Conservation (phyloP, 2,797 vertebrate genomes). For the Sitta carolinensis region DNA sequence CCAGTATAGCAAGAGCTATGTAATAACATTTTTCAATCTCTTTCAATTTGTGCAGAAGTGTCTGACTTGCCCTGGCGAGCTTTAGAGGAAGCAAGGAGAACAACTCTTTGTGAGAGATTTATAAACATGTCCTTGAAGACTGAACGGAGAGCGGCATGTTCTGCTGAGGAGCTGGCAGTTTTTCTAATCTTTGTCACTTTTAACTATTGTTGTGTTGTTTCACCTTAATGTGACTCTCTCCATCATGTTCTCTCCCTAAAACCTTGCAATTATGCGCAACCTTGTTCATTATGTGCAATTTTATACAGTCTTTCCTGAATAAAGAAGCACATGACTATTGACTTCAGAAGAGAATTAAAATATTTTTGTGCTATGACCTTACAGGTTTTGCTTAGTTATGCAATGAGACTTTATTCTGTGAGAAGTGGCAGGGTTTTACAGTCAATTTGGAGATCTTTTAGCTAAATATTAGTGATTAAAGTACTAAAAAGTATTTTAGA, state of each 20-base stretch:
- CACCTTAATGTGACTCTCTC: not conserved
- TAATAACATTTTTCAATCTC: not conserved
- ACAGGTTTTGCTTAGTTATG: not conserved
- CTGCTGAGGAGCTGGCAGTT: not conserved
- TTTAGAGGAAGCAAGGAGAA: not conserved
- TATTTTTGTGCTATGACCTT: conserved; percentile 11
- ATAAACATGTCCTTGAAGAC: conserved; percentile 37
- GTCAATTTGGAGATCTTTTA: not conserved
- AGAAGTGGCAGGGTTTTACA: not conserved
- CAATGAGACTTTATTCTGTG: not conserved
- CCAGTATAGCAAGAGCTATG: not conserved
- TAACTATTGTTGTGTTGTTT: not conserved
- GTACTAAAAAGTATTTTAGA: not conserved
- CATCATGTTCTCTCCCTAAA: not conserved
- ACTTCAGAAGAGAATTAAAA: not conserved
- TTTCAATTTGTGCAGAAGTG: not conserved
- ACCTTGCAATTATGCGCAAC: not conserved
- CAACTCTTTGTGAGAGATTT: conserved; percentile 9
- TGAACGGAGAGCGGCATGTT: not conserved
- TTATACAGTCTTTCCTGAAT: not conserved
- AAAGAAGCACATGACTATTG: not conserved
- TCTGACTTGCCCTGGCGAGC: not conserved
- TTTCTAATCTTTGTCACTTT: not conserved
- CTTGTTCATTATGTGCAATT: not conserved
- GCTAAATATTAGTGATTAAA: not conserved